These are phyloP conservation scores for Polydesmus complanatus DNA, from an alignment of 2,888 invertebrate species.

Conservation along the genomic window DNA sequence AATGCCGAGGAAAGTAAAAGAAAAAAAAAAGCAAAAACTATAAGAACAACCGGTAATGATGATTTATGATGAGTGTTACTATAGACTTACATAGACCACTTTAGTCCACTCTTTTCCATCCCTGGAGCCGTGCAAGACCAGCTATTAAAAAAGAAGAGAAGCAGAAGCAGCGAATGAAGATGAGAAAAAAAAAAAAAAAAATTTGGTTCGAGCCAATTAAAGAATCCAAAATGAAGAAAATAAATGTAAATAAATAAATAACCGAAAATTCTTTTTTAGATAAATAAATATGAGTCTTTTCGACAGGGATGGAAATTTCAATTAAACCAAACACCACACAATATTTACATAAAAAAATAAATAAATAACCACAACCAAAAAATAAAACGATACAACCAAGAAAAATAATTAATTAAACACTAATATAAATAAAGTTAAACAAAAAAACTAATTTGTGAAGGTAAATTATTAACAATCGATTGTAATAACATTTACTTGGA, in stretches of 20 bases:
- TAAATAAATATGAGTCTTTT: background rate
- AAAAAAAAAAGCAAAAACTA: no score
- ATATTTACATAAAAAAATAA: background rate
- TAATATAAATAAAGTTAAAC: background rate
- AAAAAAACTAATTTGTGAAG: no score
- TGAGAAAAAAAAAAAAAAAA: slow-evolving; percentile 5
- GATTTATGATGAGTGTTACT: no score
- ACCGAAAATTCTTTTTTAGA: no score
- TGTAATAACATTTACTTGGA: no score
- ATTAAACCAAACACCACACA: background rate
- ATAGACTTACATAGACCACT: slow-evolving; percentile 19
- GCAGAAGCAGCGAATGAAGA: background rate
- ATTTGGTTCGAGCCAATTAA: no score
- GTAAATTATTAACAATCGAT: no score
- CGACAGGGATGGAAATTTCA: background rate
- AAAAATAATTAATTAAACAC: background rate
- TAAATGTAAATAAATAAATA: no score
- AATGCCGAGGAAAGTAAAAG: no score
- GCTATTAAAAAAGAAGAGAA: slow-evolving; percentile 4
- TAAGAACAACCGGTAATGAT: no score
- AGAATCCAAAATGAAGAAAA: no score
- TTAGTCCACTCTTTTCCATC: slow-evolving; percentile 18
- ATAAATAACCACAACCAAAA: background rate
- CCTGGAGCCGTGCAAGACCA: slow-evolving; percentile 10
- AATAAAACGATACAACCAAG: background rate